Base-by-base conservation (phyloP, 2,888 invertebrate genomes). In the Orchesella flavescens region DNA sequence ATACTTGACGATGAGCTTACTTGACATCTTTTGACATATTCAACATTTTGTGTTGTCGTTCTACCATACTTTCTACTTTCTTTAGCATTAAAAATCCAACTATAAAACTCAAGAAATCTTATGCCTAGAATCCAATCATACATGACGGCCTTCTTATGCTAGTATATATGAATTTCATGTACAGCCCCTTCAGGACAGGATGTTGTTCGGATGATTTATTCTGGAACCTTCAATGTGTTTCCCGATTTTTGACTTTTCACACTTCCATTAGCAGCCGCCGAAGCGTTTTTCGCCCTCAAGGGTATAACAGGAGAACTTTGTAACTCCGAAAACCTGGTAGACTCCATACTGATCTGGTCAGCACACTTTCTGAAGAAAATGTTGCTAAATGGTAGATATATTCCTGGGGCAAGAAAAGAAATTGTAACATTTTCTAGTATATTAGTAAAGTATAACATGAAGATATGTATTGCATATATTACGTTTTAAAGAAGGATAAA, bases 401-500 rank as follows among this genome's bases (percentile, higher is more conserved):
- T 19, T 21, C 73, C 84, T 84, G 44, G 7, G 43, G 13, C 46
- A 46, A 9, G 10, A 55, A 46, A 15, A 57, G 17, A 44, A 66
- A 66, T 3, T 43, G 43, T 12, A 34, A 7, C 44, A 44, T 34
- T 61, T 19, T 5, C 4, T 10, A n/a, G n/a, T n/a, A n/a, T n/a
- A n/a, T n/a, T n/a, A n/a, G n/a, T n/a, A n/a, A n/a, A n/a, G n/a
- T n/a, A 10, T 13, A 46, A 46, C 46, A 46, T 46, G 57, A 57
- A 46, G 53, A 53, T 53, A 53, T 53, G 4, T 13, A 2, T 1
- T 53, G 2, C 53, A 59, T 53, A 24, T 19, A 65, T 84, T 85
- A 87, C 88, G 55, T 83, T 81, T 75, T 12, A 87, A 61, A 1
- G 66, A 10, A 5, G 87, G 87, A 61, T 87, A 85, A 15, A 74